Evolutionary conservation across 2,113 vertebrate genomes (phyloP), one percentile per base, ranked within the genome.

Genomic region (Hemibagrus wyckioides): DNA sequence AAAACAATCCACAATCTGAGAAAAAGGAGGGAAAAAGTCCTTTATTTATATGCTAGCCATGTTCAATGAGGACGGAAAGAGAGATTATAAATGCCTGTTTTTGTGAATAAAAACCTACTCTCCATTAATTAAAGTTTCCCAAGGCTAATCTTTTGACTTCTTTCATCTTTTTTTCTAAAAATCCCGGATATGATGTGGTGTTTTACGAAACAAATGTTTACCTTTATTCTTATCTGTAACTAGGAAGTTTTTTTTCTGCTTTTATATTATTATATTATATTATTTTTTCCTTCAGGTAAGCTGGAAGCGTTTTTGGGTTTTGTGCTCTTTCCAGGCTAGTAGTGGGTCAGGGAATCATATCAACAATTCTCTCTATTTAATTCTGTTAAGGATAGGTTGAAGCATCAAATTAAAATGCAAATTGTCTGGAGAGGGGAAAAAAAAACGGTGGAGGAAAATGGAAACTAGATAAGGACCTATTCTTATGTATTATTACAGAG

Each of bases 351-450:
- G 89, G 92, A 94, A 94, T 89, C 89, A 92, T 94, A 92, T 93
- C 92, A 92, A 91, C 75, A 89, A 90, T 92, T 93, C 92, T 91
- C 88, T 92, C 89, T 81, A 92, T 93, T 92, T 94, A 95, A 94
- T 96, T 95, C 93, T 94, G 94, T 95, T 94, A 94, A 93, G 92
- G 86, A 48, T 80, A 94, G 93, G 94, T 95, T 95, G 92, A 93
- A 93, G 92, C 93, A 93, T 89, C 93, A 92, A 95, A 95, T 96
- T 95, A 95, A 95, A 96, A 95, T 95, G 95, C 94, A 95, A 96
- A 96, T 95, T 93, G 92, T 92, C 87, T 94, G 87, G 19, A 86
- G 94, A 92, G n/a, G n/a, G n/a, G n/a, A 93, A 94, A 92, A 92
- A 86, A 21, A 7, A 48, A 5, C 44, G 36, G 59, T 52, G 28